A percentile compares a stretch with the other conserved stretches of the same genome.
phyloP scores from a whole-genome alignment of 2,113 vertebrate genomes.

The Poecile atricapillus region DNA sequence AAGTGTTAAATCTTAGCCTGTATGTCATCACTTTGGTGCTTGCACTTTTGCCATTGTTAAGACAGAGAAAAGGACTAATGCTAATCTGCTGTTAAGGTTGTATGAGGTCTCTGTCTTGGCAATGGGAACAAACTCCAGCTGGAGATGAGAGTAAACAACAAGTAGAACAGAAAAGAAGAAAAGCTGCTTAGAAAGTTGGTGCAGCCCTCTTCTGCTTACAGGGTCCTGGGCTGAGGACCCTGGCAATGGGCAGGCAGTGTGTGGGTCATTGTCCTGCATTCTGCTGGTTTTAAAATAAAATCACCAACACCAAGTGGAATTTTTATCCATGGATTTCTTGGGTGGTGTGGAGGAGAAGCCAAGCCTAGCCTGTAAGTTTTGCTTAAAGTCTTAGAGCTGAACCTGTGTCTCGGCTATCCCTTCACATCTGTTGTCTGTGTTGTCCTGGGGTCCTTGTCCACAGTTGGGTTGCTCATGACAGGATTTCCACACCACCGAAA shows the following conservation, averaged over 20 bases:
- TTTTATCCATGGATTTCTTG: constrained; percentile 48
- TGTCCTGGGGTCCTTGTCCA: constrained; percentile 24
- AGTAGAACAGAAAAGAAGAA: not conserved
- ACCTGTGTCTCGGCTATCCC: not conserved
- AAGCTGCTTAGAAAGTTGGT: not conserved
- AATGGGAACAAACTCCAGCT: not conserved
- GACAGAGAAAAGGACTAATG: constrained; percentile 29
- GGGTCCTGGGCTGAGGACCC: not conserved
- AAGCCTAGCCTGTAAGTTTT: constrained; percentile 40
- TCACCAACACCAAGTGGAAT: not conserved
- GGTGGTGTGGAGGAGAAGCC: constrained; percentile 9
- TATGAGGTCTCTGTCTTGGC: constrained; percentile 14
- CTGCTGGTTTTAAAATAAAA: constrained; percentile 12
- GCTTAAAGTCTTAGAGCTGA: constrained; percentile 29
- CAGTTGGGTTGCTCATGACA: not conserved
- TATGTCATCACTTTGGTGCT: not conserved
- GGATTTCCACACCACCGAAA: constrained; percentile 25
- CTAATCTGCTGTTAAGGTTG: constrained; percentile 3
- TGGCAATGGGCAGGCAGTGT: not conserved
- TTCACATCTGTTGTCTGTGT: constrained; percentile 37
- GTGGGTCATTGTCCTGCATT: constrained; percentile 22
- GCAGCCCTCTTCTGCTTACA: not conserved
- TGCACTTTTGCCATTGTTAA: constrained; percentile 18
- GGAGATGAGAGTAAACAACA: not conserved
- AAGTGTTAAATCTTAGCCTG: constrained; percentile 4